Conservation (phyloP, 1,140 invertebrate species). For the Heterodera schachtii region DNA sequence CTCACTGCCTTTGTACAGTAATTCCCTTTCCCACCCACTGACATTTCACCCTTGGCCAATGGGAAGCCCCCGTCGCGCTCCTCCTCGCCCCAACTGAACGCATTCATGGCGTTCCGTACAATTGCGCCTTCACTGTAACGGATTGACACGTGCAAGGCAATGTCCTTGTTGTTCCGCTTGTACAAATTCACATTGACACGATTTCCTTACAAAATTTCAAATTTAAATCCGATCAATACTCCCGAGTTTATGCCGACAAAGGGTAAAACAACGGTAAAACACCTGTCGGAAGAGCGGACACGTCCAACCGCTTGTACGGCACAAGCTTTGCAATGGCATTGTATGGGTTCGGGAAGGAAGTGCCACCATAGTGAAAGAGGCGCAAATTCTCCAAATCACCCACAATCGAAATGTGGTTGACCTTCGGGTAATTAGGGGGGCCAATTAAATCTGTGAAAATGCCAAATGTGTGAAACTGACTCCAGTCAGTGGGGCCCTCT, state of each 20-base stretch:
- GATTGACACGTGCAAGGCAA: conserved; percentile 62
- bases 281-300: conserved; percentile 61
- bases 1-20: no score
- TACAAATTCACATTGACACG: conserved; percentile 64
- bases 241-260: no score
- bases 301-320: conserved; percentile 61
- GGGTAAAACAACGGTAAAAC: neutral
- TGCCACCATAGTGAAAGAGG: conserved; percentile 63
- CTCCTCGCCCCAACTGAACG: conserved; percentile 59
- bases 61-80: conserved; percentile 62
- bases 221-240: no score
- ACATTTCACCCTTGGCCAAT: conserved; percentile 61
- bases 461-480: conserved; percentile 32
- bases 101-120: conserved; percentile 61
- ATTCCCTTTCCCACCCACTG: neutral
- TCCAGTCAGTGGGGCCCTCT: conserved; percentile 55
- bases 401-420: conserved; percentile 61
- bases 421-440: conserved; percentile 8
- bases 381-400: conserved; percentile 59
- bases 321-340: conserved; percentile 58
- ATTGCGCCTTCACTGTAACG: conserved; percentile 64
- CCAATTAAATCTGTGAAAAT: neutral
- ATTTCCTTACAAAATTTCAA: conserved; percentile 46
- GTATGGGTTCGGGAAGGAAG: conserved; percentile 59
- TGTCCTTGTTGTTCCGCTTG: conserved; percentile 55